Evolutionary conservation across 2,888 invertebrate species (phyloP).

Genomic region (Agrotis ipsilon): DNA sequence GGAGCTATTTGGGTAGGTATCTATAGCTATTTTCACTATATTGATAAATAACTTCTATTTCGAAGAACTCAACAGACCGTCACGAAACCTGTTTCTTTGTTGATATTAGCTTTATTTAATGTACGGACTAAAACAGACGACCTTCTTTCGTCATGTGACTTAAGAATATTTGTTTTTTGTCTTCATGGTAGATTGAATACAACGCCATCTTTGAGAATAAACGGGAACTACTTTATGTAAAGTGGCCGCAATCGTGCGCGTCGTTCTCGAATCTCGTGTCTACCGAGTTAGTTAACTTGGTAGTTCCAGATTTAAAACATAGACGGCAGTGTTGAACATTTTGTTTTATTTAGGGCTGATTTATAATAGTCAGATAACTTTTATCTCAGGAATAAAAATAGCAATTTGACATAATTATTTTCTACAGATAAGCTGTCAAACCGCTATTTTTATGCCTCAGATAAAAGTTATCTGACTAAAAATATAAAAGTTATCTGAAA

Average conservation of each 20-base stretch:
- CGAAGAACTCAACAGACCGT: constrained; percentile 7
- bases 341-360: background rate
- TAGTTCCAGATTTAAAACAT: constrained; percentile 24
- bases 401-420: too few species aligned
- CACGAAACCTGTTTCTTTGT: constrained; percentile 34
- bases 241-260: background rate
- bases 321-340: constrained; percentile 22
- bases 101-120: background rate
- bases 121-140: constrained; percentile 12
- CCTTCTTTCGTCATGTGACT: constrained; percentile 55
- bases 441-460: too few species aligned
- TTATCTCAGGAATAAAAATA: too few species aligned
- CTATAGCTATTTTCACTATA: background rate
- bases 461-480: too few species aligned
- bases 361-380: too few species aligned
- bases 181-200: background rate
- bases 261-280: background rate
- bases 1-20: background rate
- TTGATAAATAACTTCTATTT: background rate
- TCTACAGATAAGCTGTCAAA: too few species aligned
- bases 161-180: constrained; percentile 8
- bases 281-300: background rate
- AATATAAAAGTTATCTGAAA: too few species aligned
- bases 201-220: constrained; percentile 43
- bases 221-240: background rate